Conservation (phyloP, 64 coral and sea anemone species). For the Dendrophyllia cribrosa region DNA sequence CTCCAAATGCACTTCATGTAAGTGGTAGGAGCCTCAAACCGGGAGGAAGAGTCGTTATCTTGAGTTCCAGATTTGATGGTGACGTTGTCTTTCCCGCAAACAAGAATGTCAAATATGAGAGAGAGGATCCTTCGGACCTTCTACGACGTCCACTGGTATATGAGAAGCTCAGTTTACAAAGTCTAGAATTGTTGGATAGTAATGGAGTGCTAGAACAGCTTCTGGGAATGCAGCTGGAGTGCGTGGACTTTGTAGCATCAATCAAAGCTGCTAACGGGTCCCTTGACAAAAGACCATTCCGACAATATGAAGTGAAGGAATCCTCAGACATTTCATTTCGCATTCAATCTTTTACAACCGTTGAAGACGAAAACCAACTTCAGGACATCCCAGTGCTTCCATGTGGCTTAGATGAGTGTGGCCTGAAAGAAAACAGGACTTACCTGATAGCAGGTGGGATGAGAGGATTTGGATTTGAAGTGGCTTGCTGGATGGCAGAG, state of each 20-base stretch:
- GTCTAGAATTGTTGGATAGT: background rate
- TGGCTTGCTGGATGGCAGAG: conserved; percentile 74
- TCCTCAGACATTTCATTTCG: conserved; percentile 5
- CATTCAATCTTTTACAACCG: background rate
- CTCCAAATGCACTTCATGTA: conserved; percentile 41
- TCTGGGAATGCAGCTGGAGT: background rate
- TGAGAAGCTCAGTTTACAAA: background rate
- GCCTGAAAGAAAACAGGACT: conserved; percentile 61
- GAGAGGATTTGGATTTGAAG: conserved; percentile 84
- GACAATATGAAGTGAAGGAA: background rate
- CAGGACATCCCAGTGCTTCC: conserved; percentile 9
- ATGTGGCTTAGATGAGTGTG: conserved; percentile 41
- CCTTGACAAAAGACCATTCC: background rate
- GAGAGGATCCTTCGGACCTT: background rate
- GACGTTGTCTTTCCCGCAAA: conserved; percentile 35
- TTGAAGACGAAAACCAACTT: background rate
- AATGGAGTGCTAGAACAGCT: background rate
- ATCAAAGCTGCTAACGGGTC: background rate
- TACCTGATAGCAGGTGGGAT: conserved; percentile 79
- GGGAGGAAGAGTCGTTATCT: conserved; percentile 48
- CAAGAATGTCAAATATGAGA: conserved; percentile 38
- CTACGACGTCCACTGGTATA: background rate
- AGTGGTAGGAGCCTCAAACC: conserved; percentile 28
- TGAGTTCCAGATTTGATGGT: conserved; percentile 22
- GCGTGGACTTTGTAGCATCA: background rate